phyloP scores from a whole-genome alignment of 92 coral and sea anemone genomes.

The Scolanthus callimorphus region DNA sequence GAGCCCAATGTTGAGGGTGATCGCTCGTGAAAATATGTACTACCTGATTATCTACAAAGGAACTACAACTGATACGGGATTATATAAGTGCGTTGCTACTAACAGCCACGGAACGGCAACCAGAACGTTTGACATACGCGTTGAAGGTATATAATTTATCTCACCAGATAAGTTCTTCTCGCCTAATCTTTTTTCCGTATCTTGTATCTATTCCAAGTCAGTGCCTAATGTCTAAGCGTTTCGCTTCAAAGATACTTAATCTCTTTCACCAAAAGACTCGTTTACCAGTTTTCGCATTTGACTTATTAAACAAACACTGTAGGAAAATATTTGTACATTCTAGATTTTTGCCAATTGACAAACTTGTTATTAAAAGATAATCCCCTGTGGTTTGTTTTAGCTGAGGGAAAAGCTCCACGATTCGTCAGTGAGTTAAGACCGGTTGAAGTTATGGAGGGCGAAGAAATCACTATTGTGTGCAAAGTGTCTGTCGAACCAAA shows the following conservation, averaged over 20 bases:
- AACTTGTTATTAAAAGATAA: too few relatives aligned
- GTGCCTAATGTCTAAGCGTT: too few relatives aligned
- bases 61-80: slow-evolving; percentile 64
- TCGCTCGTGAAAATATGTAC: slow-evolving; percentile 41
- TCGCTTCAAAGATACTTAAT: too few relatives aligned
- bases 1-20: slow-evolving; percentile 42
- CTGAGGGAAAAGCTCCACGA: slow-evolving; percentile 61
- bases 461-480: slow-evolving; percentile 62
- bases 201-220: too few relatives aligned
- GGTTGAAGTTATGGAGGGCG: slow-evolving; percentile 71
- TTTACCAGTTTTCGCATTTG: too few relatives aligned
- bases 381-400: slow-evolving; percentile 57
- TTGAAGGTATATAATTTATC: slow-evolving; percentile 78
- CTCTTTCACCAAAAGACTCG: too few relatives aligned
- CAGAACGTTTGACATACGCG: slow-evolving; percentile 70
- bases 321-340: too few relatives aligned
- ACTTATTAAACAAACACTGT: too few relatives aligned
- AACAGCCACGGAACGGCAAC: slow-evolving; percentile 76
- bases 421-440: slow-evolving; percentile 52
- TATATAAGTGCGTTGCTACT: slow-evolving; percentile 88
- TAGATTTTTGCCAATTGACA: too few relatives aligned
- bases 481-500: slow-evolving; percentile 54
- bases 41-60: slow-evolving; percentile 59
- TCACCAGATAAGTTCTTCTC: too few relatives aligned
- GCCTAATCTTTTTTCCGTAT: too few relatives aligned